phyloP scores from a whole-genome alignment of 2,113 vertebrate species.

The Morone saxatilis region DNA sequence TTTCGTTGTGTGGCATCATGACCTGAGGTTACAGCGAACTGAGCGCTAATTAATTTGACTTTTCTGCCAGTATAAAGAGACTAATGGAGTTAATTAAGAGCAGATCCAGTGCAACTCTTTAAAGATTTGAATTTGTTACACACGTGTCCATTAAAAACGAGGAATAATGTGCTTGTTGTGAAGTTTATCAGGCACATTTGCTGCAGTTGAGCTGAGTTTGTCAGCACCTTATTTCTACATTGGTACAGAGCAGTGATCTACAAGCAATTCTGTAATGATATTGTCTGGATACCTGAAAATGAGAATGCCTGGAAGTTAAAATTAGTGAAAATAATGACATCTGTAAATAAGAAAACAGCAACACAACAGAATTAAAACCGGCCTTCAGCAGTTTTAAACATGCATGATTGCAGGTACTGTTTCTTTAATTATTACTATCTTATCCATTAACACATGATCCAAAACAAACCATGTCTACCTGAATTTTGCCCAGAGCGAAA shows the following conservation, averaged over 20 bases:
- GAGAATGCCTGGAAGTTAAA: not conserved
- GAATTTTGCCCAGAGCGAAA: not conserved
- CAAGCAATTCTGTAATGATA: not conserved
- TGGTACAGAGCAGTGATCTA: too few relatives aligned
- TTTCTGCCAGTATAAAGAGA: not conserved
- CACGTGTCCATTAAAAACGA: not conserved
- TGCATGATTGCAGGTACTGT: too few relatives aligned
- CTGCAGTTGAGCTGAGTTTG: not conserved
- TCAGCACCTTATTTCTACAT: too few relatives aligned
- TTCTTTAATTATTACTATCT: not conserved
- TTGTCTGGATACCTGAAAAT: not conserved
- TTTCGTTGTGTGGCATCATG: constrained; percentile 11
- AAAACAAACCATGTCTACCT: not conserved
- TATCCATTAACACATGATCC: not conserved
- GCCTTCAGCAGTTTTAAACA: not conserved
- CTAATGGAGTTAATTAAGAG: not conserved
- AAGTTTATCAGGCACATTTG: not conserved
- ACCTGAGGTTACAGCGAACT: not conserved
- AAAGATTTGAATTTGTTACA: not conserved
- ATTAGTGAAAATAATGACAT: not conserved
- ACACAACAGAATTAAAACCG: not conserved
- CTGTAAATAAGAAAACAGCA: not conserved
- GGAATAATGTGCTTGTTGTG: not conserved
- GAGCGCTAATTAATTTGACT: constrained; percentile 14
- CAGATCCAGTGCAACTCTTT: not conserved